phyloP scores from a whole-genome alignment of 2,113 vertebrate species.

The Orycteropus afer region DNA sequence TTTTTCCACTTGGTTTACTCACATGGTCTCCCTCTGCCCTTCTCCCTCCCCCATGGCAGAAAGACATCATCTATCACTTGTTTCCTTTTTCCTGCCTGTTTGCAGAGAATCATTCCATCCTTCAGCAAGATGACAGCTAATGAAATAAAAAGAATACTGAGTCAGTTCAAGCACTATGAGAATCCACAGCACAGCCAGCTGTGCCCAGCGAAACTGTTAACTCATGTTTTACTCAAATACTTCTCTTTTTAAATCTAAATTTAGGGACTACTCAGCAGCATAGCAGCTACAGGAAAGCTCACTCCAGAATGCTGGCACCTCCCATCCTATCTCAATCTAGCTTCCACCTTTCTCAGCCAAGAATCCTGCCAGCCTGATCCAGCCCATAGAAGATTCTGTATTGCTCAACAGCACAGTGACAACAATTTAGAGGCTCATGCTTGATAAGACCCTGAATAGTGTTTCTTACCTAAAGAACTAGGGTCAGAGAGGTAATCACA shows the following conservation, averaged over 20 bases:
- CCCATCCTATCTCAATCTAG: neutral
- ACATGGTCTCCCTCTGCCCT: neutral
- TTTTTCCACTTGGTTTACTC: neutral
- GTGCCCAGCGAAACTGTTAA: neutral
- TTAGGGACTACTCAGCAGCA: neutral
- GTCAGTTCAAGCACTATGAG: fast-evolving
- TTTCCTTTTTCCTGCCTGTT: neutral
- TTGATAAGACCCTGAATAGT: fast-evolving
- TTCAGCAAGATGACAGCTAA: neutral
- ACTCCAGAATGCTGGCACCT: neutral
- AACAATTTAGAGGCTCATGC: neutral
- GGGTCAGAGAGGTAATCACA: fast-evolving
- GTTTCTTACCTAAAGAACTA: fast-evolving
- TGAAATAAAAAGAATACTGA: neutral
- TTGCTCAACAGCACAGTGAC: neutral
- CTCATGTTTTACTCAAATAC: neutral
- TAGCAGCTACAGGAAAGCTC: neutral
- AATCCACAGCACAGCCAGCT: neutral
- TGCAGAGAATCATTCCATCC: neutral
- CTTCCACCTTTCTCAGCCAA: neutral
- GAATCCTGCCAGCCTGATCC: neutral
- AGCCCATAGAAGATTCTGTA: fast-evolving
- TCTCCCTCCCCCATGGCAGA: neutral
- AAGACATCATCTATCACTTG: neutral
- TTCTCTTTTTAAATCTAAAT: neutral